These are phyloP conservation scores for Ameiurus melas DNA, from an alignment of 2,113 vertebrate species.

Conservation along the genomic window DNA sequence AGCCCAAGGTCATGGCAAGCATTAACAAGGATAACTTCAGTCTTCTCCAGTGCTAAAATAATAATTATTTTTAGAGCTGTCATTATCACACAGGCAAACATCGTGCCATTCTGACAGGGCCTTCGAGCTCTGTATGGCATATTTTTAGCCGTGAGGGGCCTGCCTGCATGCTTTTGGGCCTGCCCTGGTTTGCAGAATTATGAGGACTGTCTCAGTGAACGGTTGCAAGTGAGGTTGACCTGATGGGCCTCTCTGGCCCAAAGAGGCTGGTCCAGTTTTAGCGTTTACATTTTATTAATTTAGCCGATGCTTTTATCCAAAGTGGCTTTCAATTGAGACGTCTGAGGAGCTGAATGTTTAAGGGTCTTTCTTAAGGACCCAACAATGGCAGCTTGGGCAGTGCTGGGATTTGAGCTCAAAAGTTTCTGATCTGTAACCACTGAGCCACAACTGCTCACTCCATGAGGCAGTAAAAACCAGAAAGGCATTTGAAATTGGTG, in stretches of 20 bases:
- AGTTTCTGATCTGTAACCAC: background rate
- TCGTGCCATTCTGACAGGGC: conserved; percentile 42
- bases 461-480: background rate
- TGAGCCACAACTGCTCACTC: background rate
- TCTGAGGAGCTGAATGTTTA: background rate
- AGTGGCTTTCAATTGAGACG: background rate
- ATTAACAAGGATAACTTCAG: conserved; percentile 14
- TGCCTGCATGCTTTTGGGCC: conserved; percentile 25
- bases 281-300: background rate
- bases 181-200: conserved; percentile 42
- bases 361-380: background rate
- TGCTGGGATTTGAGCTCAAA: background rate
- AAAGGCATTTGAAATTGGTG: background rate
- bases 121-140: conserved; percentile 34
- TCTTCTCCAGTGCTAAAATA: conserved; percentile 43
- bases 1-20: background rate
- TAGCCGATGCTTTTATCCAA: background rate
- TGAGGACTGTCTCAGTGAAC: conserved; percentile 10
- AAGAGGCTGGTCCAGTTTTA: background rate
- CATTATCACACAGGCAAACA: conserved; percentile 44
- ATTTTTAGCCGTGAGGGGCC: conserved; percentile 51
- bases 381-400: background rate
- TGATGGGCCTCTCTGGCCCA: background rate
- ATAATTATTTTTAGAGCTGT: conserved; percentile 54
- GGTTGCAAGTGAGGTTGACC: background rate